These are phyloP conservation scores for Pelosia muscerda DNA, from an alignment of 2,888 invertebrate species.

Conservation along the genomic window DNA sequence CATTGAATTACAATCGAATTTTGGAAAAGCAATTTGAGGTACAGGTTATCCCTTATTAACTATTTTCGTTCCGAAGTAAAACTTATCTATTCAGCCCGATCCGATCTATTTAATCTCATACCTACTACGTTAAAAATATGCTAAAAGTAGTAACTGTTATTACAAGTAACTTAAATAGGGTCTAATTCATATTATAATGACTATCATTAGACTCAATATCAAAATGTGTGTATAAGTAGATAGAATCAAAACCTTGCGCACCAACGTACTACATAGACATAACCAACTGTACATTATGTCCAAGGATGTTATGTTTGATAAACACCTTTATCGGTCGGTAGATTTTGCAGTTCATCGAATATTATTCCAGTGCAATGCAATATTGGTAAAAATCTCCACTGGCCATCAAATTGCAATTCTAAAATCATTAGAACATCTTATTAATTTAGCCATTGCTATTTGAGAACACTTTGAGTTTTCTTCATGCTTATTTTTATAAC, in stretches of 20 bases:
- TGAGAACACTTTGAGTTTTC: slow-evolving; percentile 46
- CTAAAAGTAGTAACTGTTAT: too few relatives aligned
- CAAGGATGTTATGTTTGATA: slow-evolving; percentile 28
- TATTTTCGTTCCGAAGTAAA: too few relatives aligned
- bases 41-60: too few relatives aligned
- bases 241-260: slow-evolving; percentile 32
- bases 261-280: slow-evolving; percentile 9
- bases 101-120: too few relatives aligned
- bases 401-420: slow-evolving; percentile 56
- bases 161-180: too few relatives aligned
- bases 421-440: slow-evolving; percentile 55
- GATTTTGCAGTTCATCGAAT: slow-evolving; percentile 30
- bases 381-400: slow-evolving; percentile 60
- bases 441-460: slow-evolving; percentile 53
- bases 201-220: too few relatives aligned
- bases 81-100: too few relatives aligned
- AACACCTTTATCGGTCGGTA: slow-evolving; percentile 29
- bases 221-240: neutral
- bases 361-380: slow-evolving; percentile 58
- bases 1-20: too few relatives aligned
- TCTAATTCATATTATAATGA: too few relatives aligned
- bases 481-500: neutral
- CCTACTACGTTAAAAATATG: too few relatives aligned
- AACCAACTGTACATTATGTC: slow-evolving; percentile 17
- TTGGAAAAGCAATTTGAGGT: neutral